Evolutionary conservation across 2,113 vertebrate genomes (phyloP).

Genomic region (Australoheros scitulus): DNA sequence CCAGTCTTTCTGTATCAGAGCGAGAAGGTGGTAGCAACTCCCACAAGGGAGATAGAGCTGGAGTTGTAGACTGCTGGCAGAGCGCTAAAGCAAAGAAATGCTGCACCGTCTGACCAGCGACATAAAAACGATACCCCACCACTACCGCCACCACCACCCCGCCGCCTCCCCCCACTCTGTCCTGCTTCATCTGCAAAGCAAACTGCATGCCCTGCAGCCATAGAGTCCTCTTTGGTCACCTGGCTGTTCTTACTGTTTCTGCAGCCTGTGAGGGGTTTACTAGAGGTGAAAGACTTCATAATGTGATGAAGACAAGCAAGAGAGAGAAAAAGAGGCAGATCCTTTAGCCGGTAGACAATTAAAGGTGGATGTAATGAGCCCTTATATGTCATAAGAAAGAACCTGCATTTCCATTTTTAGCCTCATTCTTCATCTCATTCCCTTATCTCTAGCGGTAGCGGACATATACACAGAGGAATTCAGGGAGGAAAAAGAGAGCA

Average conservation of each 20-base stretch:
- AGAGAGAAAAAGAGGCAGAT: slow-evolving; percentile 48
- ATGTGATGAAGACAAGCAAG: slow-evolving; percentile 49
- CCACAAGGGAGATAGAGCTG: slow-evolving; percentile 53
- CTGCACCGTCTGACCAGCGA: slow-evolving; percentile 54
- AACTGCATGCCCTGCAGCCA: slow-evolving; percentile 34
- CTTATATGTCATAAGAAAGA: slow-evolving; percentile 80
- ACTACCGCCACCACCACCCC: no score
- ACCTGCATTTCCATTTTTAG: slow-evolving; percentile 80
- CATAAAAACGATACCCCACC: slow-evolving; percentile 38
- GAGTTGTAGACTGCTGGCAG: slow-evolving; percentile 61
- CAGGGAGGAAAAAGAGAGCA: slow-evolving; percentile 57
- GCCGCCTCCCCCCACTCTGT: background rate
- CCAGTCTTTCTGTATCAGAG: slow-evolving; percentile 59
- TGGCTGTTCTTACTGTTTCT: slow-evolving; percentile 62
- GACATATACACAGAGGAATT: slow-evolving; percentile 64
- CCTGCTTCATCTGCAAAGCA: slow-evolving; percentile 64
- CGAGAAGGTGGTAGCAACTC: slow-evolving; percentile 64
- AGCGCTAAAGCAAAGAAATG: slow-evolving; percentile 57
- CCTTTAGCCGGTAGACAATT: slow-evolving; percentile 77
- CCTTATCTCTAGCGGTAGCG: slow-evolving; percentile 58
- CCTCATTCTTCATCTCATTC: slow-evolving; percentile 51
- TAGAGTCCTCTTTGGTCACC: slow-evolving; percentile 63
- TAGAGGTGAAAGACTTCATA: slow-evolving; percentile 48
- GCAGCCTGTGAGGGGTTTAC: slow-evolving; percentile 43
- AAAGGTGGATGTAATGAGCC: slow-evolving; percentile 82